Percentiles rank a stretch among this genome's conserved stretches.
Evolutionary conservation across 53 echinoderm and acorn worm genomes (phyloP).

Genomic region (Actinopyga echinites): DNA sequence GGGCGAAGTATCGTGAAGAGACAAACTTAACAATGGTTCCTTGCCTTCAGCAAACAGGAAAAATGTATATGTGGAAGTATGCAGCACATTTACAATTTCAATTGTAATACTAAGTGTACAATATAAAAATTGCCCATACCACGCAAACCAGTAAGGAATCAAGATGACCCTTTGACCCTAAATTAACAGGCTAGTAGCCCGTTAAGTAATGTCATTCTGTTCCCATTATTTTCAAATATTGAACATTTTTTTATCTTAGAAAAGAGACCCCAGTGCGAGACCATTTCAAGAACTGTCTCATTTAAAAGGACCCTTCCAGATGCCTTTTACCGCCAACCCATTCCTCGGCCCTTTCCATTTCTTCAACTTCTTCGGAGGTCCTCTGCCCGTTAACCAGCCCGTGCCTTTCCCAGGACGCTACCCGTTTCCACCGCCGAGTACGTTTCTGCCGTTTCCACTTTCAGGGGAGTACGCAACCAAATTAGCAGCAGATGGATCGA

Average conservation of each 20-base stretch:
- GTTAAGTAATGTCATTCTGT: too few relatives aligned
- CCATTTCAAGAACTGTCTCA: conserved; percentile 4
- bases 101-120: too few relatives aligned
- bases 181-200: too few relatives aligned
- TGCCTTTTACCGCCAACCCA: conserved; percentile 11
- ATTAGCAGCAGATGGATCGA: neutral
- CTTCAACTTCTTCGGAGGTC: neutral
- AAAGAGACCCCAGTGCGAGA: conserved; percentile 69
- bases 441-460: conserved; percentile 9
- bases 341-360: neutral
- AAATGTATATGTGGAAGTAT: too few relatives aligned
- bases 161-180: too few relatives aligned
- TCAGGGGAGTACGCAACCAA: neutral
- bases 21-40: too few relatives aligned
- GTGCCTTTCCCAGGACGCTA: neutral
- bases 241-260: conserved; percentile 59
- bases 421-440: neutral
- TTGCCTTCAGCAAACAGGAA: too few relatives aligned
- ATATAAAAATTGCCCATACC: too few relatives aligned
- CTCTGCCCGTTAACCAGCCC: neutral
- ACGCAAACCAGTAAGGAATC: too few relatives aligned
- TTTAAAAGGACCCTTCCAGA: neutral
- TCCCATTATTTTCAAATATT: too few relatives aligned
- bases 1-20: too few relatives aligned
- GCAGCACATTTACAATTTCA: too few relatives aligned